Percentiles rank a stretch among this genome's conserved stretches.
phyloP scores from a whole-genome alignment of 2,888 invertebrate species.

The Thyatira batis region DNA sequence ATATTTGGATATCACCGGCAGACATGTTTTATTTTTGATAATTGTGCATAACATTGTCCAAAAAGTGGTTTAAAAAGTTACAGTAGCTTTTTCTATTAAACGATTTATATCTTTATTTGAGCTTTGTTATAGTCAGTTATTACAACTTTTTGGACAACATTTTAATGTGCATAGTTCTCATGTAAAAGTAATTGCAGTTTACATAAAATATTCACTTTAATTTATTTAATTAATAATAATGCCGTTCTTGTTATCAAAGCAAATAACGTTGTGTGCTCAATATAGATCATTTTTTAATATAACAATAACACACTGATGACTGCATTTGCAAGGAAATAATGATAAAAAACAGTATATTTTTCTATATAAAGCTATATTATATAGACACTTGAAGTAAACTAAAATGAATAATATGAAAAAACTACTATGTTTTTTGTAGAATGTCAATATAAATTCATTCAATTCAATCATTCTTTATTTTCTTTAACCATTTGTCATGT shows the following conservation, averaged over 20 bases:
- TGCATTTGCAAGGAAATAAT: neutral
- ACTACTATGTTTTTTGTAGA: no score
- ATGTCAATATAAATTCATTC: no score
- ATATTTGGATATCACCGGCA: constrained; percentile 20
- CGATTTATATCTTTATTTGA: no score
- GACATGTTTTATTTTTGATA: neutral
- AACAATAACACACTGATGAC: neutral
- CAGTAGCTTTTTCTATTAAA: no score
- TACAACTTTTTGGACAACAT: neutral
- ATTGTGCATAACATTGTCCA: neutral
- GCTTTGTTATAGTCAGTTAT: neutral
- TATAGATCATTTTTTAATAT: neutral
- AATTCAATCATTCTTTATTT: no score
- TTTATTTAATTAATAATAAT: neutral
- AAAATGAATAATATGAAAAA: no score
- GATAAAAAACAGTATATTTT: no score
- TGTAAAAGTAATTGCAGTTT: neutral
- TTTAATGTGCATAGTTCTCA: neutral
- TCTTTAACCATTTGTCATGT: no score
- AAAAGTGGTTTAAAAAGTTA: neutral
- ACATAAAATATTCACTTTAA: neutral
- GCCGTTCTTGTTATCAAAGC: neutral
- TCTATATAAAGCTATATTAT: constrained; percentile 4
- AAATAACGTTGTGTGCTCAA: neutral
- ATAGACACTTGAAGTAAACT: no score